Conservation (phyloP, 2,113 vertebrate species). For the Otis tarda region DNA sequence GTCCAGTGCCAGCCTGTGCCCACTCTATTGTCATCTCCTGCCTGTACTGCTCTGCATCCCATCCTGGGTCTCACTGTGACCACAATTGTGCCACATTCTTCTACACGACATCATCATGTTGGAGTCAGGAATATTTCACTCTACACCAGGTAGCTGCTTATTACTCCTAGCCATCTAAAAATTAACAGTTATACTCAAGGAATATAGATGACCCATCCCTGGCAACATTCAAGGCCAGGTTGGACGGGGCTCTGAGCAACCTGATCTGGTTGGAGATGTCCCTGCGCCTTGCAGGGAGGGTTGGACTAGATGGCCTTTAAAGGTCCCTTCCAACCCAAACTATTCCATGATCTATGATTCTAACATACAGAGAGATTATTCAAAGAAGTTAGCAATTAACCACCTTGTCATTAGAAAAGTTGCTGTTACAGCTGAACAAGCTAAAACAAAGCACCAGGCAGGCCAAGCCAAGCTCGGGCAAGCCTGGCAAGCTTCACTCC, state of each 20-base stretch:
- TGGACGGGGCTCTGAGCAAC: too few species aligned
- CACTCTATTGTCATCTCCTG: accelerated
- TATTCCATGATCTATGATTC: too few species aligned
- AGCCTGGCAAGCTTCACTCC: background rate
- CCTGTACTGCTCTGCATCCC: background rate
- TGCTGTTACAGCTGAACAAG: background rate
- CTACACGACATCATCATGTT: background rate
- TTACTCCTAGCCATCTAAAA: background rate
- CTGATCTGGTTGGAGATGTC: too few species aligned
- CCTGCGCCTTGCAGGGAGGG: too few species aligned
- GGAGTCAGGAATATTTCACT: background rate
- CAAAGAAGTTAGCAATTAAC: background rate
- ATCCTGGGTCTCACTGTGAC: background rate
- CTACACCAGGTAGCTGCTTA: background rate
- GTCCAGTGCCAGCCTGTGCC: background rate
- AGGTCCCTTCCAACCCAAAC: too few species aligned
- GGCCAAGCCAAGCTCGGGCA: background rate
- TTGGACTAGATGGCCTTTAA: too few species aligned
- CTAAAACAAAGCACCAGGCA: background rate
- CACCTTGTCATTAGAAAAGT: background rate
- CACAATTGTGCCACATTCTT: background rate
- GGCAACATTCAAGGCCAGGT: too few species aligned
- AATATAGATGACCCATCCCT: background rate
- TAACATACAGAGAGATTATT: background rate
- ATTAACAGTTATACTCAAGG: background rate